Base-by-base conservation (phyloP, 2,888 invertebrate species). In the Dryobota labecula region DNA sequence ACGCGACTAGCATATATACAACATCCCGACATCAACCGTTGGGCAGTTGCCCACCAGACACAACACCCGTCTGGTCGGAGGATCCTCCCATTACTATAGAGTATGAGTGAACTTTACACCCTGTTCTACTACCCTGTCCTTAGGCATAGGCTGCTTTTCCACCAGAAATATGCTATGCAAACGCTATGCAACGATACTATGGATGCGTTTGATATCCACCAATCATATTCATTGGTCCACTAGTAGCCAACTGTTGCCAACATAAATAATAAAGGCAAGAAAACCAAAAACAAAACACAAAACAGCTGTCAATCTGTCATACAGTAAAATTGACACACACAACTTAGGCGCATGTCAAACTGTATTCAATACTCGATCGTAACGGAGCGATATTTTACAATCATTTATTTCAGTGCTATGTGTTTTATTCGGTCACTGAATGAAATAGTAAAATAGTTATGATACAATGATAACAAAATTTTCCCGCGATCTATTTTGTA, bases 401-500 rank as follows among this genome's bases (percentile, higher is more conserved):
- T 57, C 70, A 33, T 80, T 70, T 66, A 83, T 66, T 73, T 78
- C 66, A 78, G 81, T 84, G 76, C 75, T 82, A 65, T 30, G 60
- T 45, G 51, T 53, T 76, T 43, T 56, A 76, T 74, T 74, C 79
- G 64, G 74, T 74, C 65, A 70, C 85, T 87, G 82, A 84, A 84
- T 84, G 82, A 85, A 84, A 81, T 82, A 84, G 72, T 86, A 87
- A 84, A 73, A 70, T 85, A 86, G 78, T 74, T 73, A 80, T 88
- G 85, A 86, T 83, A 92, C 86, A 89, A 94, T 93, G 94, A 90
- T 90, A 91, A 82, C 84, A 89, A 89, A 89, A 89, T 85, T 90
- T 87, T 83, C 85, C 88, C 89, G 90, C 90, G 89, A 88, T 90
- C 81, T 88, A 91, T 89, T 94, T 94, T 93, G 94, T 95, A 95